Base-by-base conservation (phyloP, 2,888 invertebrate species). In the Sclerodermus sp. region DNA sequence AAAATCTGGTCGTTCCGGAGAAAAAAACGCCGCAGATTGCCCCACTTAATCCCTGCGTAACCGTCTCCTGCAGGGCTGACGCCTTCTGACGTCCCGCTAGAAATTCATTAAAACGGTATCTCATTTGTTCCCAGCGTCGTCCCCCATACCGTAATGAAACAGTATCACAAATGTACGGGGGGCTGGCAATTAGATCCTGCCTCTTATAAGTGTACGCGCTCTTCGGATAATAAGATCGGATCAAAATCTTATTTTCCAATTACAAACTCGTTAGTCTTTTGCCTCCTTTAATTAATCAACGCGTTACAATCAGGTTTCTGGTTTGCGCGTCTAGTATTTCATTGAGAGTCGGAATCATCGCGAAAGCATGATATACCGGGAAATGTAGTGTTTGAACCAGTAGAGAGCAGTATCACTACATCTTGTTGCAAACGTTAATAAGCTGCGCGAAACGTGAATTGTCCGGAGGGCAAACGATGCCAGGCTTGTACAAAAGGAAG, bases 101-200 rank as follows among this genome's bases (percentile, higher is more conserved):
- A 64, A 68, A 70, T 72, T 73, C 74, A 74, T 75, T 76, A 75
- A 71, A 71, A 64, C 59, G 57, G 57, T 62, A 64, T 64, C 70
- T 67, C 70, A 64, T 71, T 70, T 66, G 62, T 71, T 64, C 57
- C 62, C 63, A 61, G 63, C 67, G 65, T 58, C n/a, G 63, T 66
- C 64, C 60, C 63, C 49, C 8, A 55, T 55, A 59, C 65, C 64
- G 60, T 64, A 70, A 70, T 67, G 71, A 70, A 72, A 69, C 67
- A 66, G 67, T 58, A 67, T 70, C 73, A 74, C 64, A 66, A 73
- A 48, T 23, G 23, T 23, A 23, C 23, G 23, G 23, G 8, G 3
- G 4, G 8, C 4, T 3, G 23, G 4, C 23, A 23, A 23, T 23
- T 23, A 23, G 23, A 23, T 23, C 23, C 23, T 23, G 23, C 23